Base-by-base conservation (phyloP, 2,113 vertebrate species). In the Junco hyemalis region DNA sequence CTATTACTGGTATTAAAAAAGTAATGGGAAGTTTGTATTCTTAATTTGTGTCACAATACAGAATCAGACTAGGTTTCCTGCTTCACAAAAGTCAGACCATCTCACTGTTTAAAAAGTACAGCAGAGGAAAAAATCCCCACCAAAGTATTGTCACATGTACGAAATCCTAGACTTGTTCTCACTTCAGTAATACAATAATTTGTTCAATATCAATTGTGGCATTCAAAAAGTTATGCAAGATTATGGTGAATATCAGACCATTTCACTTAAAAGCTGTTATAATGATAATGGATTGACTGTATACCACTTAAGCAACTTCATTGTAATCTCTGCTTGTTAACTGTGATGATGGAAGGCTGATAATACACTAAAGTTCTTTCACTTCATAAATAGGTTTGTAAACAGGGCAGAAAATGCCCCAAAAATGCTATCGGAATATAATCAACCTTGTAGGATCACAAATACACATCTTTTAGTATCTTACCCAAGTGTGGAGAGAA, bases 71-170 rank as follows among this genome's bases (percentile, higher is more conserved):
- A 90, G 60, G 89, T 97, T 88, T 95, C 82, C 42, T 72, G 53
- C 86, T 91, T 95, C 90, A 92, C 42, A 53, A 78, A 90, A 85
- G 81, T 93, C 85, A 92, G 59, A 80, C 14, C 23, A 68, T 26
- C 54, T 90, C 69, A 69, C 57, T 92, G 96, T 95, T 97, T 94
- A 93, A 73, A 95, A 97, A 95, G 86, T 76, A 81, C 64, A 42
- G 40, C 81, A 94, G 53, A 47, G 48, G 42, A 20, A 42, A 10
- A 16, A 22, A 33, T 13, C 20, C 31, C 13, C 33, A 54, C 21
- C n/a, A 54, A 36, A 71, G 14, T 24, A 3, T 50, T 83, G 15
- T 38, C 15, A 78, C 47, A 35, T 36, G 72, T 33, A 51, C 73
- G 28, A 71, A 78, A 90, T 42, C 42, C 20, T 53, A 42, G 33